Conservation (phyloP, 2,113 vertebrate genomes). For the Steatornis caripensis region DNA sequence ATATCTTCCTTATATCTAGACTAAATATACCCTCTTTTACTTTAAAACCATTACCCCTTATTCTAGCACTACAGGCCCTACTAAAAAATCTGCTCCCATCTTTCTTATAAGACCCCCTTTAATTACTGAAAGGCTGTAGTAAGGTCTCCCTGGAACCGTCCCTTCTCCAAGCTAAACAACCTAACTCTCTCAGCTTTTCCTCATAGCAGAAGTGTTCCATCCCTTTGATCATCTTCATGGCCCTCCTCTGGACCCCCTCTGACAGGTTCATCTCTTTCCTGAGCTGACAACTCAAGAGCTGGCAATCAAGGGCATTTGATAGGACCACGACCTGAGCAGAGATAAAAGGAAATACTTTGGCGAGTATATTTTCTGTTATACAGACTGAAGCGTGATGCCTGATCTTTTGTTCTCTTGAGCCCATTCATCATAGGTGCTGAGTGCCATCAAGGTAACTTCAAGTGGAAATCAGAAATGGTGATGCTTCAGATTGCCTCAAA, state of each 20-base stretch:
- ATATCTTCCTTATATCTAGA: background rate
- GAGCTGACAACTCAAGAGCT: background rate
- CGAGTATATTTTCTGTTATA: background rate
- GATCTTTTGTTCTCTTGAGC: background rate
- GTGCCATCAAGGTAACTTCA: background rate
- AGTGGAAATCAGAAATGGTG: background rate
- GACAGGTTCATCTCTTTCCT: background rate
- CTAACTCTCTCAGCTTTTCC: background rate
- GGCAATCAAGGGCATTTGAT: background rate
- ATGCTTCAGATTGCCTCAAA: background rate
- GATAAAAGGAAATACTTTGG: background rate
- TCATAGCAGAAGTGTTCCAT: accelerated
- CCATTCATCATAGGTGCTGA: background rate
- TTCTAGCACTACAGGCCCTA: background rate
- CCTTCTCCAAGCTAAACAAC: background rate
- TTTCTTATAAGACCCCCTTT: background rate
- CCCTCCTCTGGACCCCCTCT: accelerated
- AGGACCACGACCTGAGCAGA: background rate
- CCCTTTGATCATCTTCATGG: background rate
- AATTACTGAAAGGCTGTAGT: no score
- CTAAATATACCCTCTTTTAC: background rate
- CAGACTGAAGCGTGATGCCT: background rate
- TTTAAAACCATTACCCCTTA: background rate
- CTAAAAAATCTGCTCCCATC: background rate
- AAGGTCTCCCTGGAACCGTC: background rate